Evolutionary conservation across 2,113 vertebrate species (phyloP), one percentile per base, ranked within the genome.

Genomic region (Cyprinus carpio): DNA sequence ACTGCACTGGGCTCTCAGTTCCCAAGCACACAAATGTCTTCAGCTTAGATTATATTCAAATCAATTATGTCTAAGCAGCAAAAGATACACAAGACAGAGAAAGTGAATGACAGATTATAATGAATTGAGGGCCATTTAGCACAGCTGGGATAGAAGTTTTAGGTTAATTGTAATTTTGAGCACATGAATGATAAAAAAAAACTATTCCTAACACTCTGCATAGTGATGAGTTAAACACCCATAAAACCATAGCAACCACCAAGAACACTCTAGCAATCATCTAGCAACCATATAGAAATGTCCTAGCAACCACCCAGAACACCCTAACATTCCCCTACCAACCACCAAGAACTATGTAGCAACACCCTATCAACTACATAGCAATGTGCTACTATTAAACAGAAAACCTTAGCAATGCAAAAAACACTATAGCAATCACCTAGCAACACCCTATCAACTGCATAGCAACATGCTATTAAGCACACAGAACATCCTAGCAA

Each of bases 61-160:
- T 81, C 69, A 85, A 74, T 75, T 56, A 64, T 79, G 67, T 85
- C 18, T n/a, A 12, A 74, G 54, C 75, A 85, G 78, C 75, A 82
- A 65, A 40, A 29, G 49, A 80, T 8, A 43, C 20, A 56, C 49
- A 23, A 67, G 3, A 27, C 27, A 74, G 9, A 79, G 81, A 67
- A 56, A 75, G 69, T 69, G 15, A 64, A 60, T 76, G 58, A 79
- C 4, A 67, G 51, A 85, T 27, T 40, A 18, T 69, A 72, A 34
- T 25, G 34, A 75, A 58, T 31, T 20, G 56, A 86, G 62, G 78
- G 81, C 60, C 34, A 71, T 83, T 83, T 58, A 81, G 69, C 51
- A 9, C 65, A 62, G 74, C 40, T 29, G 69, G 72, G 82, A 81
- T 84, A 60, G 29, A 81, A 69, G 54, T 74, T 65, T n/a, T 0